Conservation (phyloP, 2,113 vertebrate genomes). For the Pandion haliaetus region DNA sequence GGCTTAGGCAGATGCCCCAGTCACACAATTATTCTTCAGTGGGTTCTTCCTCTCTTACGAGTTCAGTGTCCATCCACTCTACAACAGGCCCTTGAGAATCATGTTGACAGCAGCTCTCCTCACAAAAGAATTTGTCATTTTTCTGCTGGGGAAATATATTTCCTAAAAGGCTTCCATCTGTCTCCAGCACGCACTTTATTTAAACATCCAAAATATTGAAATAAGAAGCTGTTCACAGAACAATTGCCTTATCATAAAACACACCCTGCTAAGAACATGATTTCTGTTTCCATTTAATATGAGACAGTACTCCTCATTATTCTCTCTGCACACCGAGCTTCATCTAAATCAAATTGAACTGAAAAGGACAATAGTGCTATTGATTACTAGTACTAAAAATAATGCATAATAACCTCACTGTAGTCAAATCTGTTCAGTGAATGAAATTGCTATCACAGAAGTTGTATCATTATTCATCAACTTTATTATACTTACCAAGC, state of each 20-base stretch:
- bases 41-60: not conserved
- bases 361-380: constrained; percentile 61
- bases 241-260: constrained; percentile 52
- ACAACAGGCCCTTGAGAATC: not conserved
- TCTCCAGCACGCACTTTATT: constrained; percentile 15
- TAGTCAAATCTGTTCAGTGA: constrained; percentile 47
- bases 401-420: constrained; percentile 53
- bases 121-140: not conserved
- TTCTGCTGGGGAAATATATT: not conserved
- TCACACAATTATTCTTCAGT: not conserved
- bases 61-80: not conserved
- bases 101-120: not conserved
- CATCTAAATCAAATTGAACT: constrained; percentile 62
- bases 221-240: not conserved
- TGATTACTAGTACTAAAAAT: constrained; percentile 66
- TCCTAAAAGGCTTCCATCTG: constrained; percentile 7
- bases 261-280: constrained; percentile 44
- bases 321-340: constrained; percentile 20
- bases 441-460: constrained; percentile 43
- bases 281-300: constrained; percentile 55
- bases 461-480: constrained; percentile 54
- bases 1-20: not conserved
- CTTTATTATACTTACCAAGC: constrained; percentile 21
- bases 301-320: constrained; percentile 40
- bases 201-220: constrained; percentile 57